These are phyloP conservation scores for Leptinotarsa rubiginosa DNA, from an alignment of 2,888 invertebrate species.

Conservation along the genomic window DNA sequence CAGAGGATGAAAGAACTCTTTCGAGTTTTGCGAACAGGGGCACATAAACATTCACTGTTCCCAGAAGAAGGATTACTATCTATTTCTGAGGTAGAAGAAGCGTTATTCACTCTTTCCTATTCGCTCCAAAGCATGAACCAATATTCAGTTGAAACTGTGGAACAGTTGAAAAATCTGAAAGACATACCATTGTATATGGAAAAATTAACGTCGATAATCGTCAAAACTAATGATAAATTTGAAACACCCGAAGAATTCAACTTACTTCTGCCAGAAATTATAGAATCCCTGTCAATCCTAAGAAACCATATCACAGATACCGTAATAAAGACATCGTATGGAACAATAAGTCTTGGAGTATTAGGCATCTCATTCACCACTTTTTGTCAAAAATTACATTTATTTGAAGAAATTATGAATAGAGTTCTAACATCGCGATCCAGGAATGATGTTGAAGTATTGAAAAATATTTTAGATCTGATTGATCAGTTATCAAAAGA, in stretches of 20 bases:
- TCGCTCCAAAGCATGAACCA: conserved; percentile 1
- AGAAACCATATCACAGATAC: background rate
- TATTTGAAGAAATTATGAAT: background rate
- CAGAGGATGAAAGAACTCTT: conserved; percentile 34
- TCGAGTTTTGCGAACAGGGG: conserved; percentile 31
- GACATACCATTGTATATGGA: background rate
- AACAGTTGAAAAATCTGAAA: conserved; percentile 3
- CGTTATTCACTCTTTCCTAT: conserved; percentile 23
- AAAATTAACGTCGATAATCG: background rate
- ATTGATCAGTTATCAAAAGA: background rate
- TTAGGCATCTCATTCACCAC: conserved; percentile 18
- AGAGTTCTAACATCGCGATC: background rate
- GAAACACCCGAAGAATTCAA: background rate
- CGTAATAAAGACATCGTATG: background rate
- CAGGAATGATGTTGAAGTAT: background rate
- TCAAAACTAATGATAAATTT: background rate
- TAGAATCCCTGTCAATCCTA: background rate
- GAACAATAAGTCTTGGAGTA: background rate
- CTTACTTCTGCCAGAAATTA: background rate
- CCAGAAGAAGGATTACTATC: conserved; percentile 51
- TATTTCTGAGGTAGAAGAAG: conserved; percentile 42
- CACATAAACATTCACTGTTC: conserved; percentile 25
- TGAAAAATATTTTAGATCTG: background rate
- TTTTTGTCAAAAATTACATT: conserved; percentile 18
- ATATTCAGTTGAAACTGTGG: background rate